Evolutionary conservation across 2,888 invertebrate genomes (phyloP).

Genomic region (Alloplasta piceator): DNA sequence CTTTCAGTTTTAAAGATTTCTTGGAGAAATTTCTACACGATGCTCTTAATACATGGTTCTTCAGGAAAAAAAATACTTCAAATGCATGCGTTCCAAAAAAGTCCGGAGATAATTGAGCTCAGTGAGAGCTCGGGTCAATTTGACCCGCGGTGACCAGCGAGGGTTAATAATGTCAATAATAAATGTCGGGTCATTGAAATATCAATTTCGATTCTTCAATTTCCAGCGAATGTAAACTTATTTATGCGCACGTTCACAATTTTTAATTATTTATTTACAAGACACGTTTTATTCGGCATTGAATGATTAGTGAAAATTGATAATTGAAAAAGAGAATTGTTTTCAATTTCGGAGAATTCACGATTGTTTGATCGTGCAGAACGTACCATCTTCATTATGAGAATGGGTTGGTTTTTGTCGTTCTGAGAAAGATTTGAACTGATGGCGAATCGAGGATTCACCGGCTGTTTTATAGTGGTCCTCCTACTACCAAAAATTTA

Average conservation of each 20-base stretch:
- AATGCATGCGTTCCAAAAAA: no score
- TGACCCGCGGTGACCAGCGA: no score
- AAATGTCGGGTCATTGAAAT: neutral
- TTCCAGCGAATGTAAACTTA: neutral
- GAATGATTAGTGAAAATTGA: neutral
- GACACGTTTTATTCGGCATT: neutral
- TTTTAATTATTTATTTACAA: no score
- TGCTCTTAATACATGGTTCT: no score
- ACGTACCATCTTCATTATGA: conserved; percentile 55
- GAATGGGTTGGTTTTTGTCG: conserved; percentile 37
- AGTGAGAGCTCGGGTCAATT: no score
- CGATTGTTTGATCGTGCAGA: neutral
- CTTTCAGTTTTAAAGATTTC: no score
- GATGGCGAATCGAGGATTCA: conserved; percentile 51
- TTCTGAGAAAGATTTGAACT: conserved; percentile 49
- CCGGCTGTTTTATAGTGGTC: conserved; percentile 54
- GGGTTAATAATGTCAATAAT: neutral
- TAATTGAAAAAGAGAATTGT: neutral
- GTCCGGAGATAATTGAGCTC: no score
- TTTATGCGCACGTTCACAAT: neutral
- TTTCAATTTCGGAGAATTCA: neutral
- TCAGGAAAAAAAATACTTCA: no score
- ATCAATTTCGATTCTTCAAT: neutral
- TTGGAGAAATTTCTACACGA: no score
- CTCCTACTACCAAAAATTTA: conserved; percentile 43